Base-by-base conservation (phyloP, 2,797 vertebrate genomes). In the Fistularia commersonii region DNA sequence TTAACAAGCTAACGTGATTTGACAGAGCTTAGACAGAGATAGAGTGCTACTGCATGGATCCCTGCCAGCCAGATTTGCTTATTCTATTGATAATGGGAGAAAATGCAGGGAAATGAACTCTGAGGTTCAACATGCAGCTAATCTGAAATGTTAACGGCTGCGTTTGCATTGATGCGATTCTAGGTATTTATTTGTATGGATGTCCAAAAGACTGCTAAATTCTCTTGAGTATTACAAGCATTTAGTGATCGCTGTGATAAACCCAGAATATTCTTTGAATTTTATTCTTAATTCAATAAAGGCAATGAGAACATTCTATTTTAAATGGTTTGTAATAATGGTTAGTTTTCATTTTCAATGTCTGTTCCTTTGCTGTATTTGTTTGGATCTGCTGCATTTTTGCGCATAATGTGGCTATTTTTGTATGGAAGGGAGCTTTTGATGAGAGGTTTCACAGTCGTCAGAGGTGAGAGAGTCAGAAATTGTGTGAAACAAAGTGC, bases 1-100 rank as follows among this genome's bases (percentile, higher is more conserved):
- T 89, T 83, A 68, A 77, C 66, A 73, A 67, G 69, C 71, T 86
- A 85, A 87, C 68, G 55, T 77, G 81, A 86, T 89, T 83, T 77
- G 76, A 70, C 64, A 60, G 67, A 73, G 75, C 77, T 79, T 69
- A 76, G 69, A 54, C 57, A 54, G 45, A 51, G 68, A 80, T 55
- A 57, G 55, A 82, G 77, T 51, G 56, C 72, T 45, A 48, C 31
- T 23, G 64, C 54, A 66, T 75, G 69, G 82, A 84, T 73, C 69
- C 57, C 41, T 65, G 82, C 79, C 82, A 80, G 63, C 60, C 15
- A 12, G 54, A 67, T 78, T 64, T 76, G 73, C 76, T 79, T 70
- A 76, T 76, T 80, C 72, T 68, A 52, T 68, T 39, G 37, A 76
- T 80, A 77, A 85, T 82, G 74, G 68, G 73, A 54, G 74, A 55